Evolutionary conservation across 2,888 invertebrate genomes (phyloP).

Genomic region (Lasioglossum pauxillum): DNA sequence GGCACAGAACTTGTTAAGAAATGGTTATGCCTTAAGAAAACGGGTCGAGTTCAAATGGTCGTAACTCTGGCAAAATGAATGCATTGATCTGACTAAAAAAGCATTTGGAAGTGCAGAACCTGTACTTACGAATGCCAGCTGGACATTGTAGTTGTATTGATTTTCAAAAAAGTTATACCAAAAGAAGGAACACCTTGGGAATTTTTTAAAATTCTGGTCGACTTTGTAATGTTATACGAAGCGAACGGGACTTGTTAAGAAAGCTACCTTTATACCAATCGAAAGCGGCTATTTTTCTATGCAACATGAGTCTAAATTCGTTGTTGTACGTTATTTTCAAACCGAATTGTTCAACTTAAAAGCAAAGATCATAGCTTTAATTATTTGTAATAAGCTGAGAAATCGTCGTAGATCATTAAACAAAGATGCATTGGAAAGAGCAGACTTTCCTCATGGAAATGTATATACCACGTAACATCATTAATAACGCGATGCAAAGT

Average conservation of each 20-base stretch:
- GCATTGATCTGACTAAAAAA: not conserved
- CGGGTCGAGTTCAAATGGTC: not conserved
- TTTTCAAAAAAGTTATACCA: too few species aligned
- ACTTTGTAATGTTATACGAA: not conserved
- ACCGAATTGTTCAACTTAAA: not conserved
- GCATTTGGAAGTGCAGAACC: not conserved
- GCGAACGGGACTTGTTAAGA: not conserved
- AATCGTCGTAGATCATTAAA: not conserved
- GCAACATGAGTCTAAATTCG: not conserved
- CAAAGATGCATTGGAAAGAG: not conserved
- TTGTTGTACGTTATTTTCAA: not conserved
- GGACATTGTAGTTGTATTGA: too few species aligned
- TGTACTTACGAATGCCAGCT: too few species aligned
- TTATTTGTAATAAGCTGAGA: not conserved
- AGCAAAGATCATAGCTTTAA: not conserved
- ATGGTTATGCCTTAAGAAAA: not conserved
- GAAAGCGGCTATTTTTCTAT: not conserved
- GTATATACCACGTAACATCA: not conserved
- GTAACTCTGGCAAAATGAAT: not conserved
- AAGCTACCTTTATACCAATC: not conserved
- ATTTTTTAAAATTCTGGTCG: not conserved
- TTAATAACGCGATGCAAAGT: not conserved
- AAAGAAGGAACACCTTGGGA: not conserved
- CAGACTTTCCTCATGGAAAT: not conserved
- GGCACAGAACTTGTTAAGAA: not conserved